Evolutionary conservation across 2,888 invertebrate genomes (phyloP).

Genomic region (Leptinotarsa haldemani): DNA sequence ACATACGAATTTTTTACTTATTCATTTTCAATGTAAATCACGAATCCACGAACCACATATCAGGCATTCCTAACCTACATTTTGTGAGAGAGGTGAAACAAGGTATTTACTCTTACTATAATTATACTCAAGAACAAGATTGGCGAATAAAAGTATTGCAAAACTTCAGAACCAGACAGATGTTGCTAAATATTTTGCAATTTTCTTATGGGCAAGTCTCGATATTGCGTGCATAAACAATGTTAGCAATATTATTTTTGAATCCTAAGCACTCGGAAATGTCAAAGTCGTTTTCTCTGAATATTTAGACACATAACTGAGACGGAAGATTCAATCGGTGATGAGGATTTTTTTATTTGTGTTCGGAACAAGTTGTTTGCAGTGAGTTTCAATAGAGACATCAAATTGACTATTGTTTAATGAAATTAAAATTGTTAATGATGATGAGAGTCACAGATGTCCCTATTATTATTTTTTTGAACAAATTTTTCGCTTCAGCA

Average conservation of each 20-base stretch:
- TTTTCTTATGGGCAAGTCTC: conserved; percentile 16
- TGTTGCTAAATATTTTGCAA: conserved; percentile 27
- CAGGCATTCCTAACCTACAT: conserved; percentile 32
- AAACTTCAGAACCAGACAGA: conserved; percentile 30
- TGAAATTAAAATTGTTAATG: too few species aligned
- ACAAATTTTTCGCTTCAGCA: too few species aligned
- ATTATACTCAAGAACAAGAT: conserved; percentile 23
- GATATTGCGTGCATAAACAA: background rate
- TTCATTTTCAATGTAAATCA: background rate
- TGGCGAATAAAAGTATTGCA: conserved; percentile 28
- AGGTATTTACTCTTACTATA: conserved; percentile 30
- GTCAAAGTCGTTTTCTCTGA: conserved; percentile 1
- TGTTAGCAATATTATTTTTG: background rate
- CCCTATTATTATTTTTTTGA: too few species aligned
- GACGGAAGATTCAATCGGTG: too few species aligned
- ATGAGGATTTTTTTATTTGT: too few species aligned
- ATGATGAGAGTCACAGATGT: too few species aligned
- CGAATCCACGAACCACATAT: conserved; percentile 6
- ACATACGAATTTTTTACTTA: too few species aligned
- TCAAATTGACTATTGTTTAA: too few species aligned
- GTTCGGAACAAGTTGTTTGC: too few species aligned
- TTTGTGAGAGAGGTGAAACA: conserved; percentile 2
- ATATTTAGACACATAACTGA: background rate
- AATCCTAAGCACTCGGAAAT: background rate
- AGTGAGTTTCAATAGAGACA: too few species aligned